A percentile compares a stretch with the other conserved stretches of the same genome.
phyloP scores from a whole-genome alignment of 2,113 vertebrate genomes.

The Phaetusa simplex region DNA sequence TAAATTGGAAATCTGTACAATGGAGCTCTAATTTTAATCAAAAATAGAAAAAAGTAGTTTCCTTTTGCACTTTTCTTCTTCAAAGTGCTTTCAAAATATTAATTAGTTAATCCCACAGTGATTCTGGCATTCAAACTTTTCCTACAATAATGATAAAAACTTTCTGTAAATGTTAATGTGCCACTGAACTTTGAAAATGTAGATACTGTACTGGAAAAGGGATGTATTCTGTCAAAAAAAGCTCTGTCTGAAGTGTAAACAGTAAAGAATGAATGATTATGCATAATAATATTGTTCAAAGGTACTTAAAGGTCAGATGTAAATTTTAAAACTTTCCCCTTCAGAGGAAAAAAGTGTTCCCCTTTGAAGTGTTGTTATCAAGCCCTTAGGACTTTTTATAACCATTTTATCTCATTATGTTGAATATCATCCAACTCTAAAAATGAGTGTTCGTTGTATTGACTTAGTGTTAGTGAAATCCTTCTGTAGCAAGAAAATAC shows the following conservation, averaged over 20 bases:
- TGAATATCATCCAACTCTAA: not conserved
- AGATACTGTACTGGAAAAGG: not conserved
- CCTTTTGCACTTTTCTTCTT: not conserved
- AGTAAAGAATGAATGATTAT: not conserved
- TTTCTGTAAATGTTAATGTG: constrained; percentile 24
- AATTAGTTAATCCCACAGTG: constrained; percentile 24
- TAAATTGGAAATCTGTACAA: not conserved
- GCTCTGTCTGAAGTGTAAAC: not conserved
- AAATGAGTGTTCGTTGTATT: not conserved
- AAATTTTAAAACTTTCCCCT: not conserved
- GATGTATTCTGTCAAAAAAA: not conserved
- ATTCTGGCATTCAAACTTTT: not conserved
- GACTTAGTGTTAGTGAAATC: not conserved
- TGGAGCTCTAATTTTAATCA: not conserved
- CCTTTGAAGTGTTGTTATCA: not conserved
- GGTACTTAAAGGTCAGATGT: not conserved
- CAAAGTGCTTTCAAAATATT: constrained; percentile 9
- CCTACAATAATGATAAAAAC: not conserved
- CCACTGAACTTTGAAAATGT: not conserved
- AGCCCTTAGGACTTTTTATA: not conserved
- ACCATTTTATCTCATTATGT: not conserved
- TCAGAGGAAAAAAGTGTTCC: not conserved
- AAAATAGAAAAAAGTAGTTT: not conserved
- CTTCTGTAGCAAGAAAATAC: not conserved
- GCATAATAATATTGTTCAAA: not conserved